Conservation (phyloP, 2,113 vertebrate species). For the Gnathochromis pfefferi region DNA sequence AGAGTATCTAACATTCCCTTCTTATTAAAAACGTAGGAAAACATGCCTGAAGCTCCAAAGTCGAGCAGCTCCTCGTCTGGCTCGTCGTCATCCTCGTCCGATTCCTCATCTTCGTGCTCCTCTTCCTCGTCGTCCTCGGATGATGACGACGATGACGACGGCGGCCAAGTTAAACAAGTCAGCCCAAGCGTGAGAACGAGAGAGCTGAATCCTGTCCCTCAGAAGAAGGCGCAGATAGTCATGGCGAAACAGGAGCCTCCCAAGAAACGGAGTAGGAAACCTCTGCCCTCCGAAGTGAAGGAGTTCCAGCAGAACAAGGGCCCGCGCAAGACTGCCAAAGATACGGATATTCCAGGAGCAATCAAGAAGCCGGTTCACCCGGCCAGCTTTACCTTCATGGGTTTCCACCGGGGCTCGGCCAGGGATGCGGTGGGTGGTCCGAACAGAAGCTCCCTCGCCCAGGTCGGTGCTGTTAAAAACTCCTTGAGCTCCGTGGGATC, state of each 20-base stretch:
- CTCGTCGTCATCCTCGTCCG: constrained; percentile 56
- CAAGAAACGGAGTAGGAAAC: constrained; percentile 85
- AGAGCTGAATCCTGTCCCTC: constrained; percentile 86
- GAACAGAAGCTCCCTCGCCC: constrained; percentile 35
- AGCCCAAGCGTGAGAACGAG: constrained; percentile 74
- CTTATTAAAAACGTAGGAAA: constrained; percentile 69
- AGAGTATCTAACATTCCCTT: neutral
- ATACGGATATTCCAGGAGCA: constrained; percentile 45
- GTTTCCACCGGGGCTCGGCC: constrained; percentile 51
- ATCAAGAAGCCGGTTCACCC: constrained; percentile 73
- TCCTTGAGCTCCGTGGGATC: constrained; percentile 18
- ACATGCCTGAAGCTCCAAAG: constrained; percentile 71
- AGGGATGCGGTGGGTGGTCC: constrained; percentile 19
- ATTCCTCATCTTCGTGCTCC: constrained; percentile 82
- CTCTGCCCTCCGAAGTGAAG: constrained; percentile 79
- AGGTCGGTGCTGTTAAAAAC: constrained; percentile 27
- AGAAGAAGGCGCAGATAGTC: constrained; percentile 95
- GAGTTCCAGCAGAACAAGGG: constrained; percentile 73
- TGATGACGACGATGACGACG: neutral
- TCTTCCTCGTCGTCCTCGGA: constrained; percentile 74
- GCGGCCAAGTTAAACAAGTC: constrained; percentile 54
- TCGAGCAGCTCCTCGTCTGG: constrained; percentile 72
- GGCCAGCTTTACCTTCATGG: constrained; percentile 73
- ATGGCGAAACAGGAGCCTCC: constrained; percentile 83
- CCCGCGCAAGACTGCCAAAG: constrained; percentile 70